These are phyloP conservation scores for Periphyllus acericola DNA, from an alignment of 2,888 invertebrate genomes.

Conservation along the genomic window DNA sequence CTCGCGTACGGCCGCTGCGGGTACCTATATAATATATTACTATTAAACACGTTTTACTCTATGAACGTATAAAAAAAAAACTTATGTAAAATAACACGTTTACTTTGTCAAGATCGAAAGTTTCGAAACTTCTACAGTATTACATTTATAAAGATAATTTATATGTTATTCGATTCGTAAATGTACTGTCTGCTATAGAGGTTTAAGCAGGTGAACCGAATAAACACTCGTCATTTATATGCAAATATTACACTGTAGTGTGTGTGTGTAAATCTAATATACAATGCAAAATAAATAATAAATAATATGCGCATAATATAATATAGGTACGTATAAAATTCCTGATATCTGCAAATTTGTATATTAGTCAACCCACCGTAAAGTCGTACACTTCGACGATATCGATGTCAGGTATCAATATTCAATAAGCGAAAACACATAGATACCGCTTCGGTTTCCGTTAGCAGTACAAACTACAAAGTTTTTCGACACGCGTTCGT, in stretches of 20 bases:
- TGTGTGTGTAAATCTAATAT: neutral
- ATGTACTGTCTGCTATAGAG: neutral
- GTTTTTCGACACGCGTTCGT: no score
- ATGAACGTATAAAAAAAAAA: neutral
- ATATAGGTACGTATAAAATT: no score
- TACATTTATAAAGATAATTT: neutral
- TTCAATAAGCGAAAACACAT: no score
- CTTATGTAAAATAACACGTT: neutral
- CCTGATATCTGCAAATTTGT: no score
- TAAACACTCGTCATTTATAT: neutral
- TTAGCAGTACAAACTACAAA: no score
- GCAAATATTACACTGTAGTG: neutral
- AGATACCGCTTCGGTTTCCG: no score
- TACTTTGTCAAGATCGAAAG: neutral
- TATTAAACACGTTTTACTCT: neutral
- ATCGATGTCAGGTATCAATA: no score
- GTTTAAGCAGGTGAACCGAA: neutral
- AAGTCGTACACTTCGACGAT: no score
- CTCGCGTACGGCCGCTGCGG: neutral
- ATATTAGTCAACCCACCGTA: no score
- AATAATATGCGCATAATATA: no score
- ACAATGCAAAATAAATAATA: no score
- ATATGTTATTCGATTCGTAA: neutral
- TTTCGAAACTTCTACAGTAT: conserved; percentile 4
- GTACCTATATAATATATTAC: neutral